These are phyloP conservation scores for Aurelia aurita complex sp. Pacific DNA, from an alignment of 30 jellyfish, hydroid and myxozoan genomes.

Conservation along the genomic window DNA sequence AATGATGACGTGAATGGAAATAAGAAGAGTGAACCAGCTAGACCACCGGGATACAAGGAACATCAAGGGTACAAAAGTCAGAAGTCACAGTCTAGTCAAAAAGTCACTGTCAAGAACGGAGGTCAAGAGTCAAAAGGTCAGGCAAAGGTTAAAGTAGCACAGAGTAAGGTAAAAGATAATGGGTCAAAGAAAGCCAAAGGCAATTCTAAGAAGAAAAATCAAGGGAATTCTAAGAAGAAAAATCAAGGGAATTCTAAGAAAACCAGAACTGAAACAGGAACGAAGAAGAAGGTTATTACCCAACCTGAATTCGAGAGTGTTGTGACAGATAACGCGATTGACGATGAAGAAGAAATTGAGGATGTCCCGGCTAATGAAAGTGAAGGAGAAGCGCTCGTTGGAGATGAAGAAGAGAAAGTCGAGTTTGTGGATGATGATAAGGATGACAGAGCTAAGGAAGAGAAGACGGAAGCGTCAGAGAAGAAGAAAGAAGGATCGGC, in stretches of 20 bases:
- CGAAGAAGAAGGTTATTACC: slow-evolving; percentile 7
- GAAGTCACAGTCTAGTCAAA: background rate
- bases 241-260: background rate
- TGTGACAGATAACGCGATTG: slow-evolving; percentile 12
- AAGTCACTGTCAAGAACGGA: background rate
- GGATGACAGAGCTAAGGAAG: background rate
- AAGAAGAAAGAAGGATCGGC: slow-evolving; percentile 3
- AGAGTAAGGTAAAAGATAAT: background rate
- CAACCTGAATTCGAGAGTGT: background rate
- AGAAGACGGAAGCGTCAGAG: slow-evolving; percentile 1
- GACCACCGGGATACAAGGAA: background rate
- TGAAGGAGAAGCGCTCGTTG: slow-evolving; percentile 39
- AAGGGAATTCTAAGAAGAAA: background rate
- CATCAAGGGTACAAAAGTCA: background rate
- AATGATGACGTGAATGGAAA: slow-evolving; percentile 19
- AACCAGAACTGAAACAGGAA: slow-evolving; percentile 23
- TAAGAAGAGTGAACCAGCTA: slow-evolving; percentile 39
- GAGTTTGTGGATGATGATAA: slow-evolving; percentile 37
- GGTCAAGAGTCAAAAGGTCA: background rate
- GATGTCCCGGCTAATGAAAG: slow-evolving; percentile 54
- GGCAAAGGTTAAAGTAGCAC: background rate
- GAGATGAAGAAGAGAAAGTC: slow-evolving; percentile 36
- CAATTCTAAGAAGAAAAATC: background rate
- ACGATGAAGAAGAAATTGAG: slow-evolving; percentile 64
- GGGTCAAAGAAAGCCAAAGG: background rate